Base-by-base conservation (phyloP, 2,113 vertebrate genomes). In the Sialia sialis region DNA sequence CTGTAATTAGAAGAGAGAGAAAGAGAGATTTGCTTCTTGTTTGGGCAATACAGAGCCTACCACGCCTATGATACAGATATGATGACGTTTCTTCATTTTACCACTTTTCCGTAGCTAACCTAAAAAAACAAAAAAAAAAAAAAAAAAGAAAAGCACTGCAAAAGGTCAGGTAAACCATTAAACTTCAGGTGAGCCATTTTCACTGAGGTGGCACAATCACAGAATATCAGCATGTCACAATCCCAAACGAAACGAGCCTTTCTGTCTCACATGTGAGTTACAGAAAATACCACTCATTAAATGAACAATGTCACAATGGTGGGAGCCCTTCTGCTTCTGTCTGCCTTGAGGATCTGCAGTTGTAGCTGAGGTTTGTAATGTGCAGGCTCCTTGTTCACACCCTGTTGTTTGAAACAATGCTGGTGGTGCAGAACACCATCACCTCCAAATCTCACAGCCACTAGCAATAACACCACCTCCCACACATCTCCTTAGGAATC, bases 231-330 rank as follows among this genome's bases (percentile, higher is more conserved):
- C 59, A 77, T 6, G 51, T 49, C 4, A 81, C 18, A 62, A 0
- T n/a, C 29, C 51, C 68, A 46, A 51, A 59, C 3, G 7, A 48
- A 87, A 43, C 0, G 1, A 48, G 41, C 26, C 54, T 75, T 72
- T 49, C 32, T 56, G 8, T 39, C 48, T 76, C 66, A 39, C 0
- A 0, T 6, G 15, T 30, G 21, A 74, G 23, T 52, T 52, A 58
- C 0, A 60, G 64, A 51, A 86, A 86, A 51, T 4, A 39, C 5
- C 59, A 19, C 36, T 54, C 20, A 54, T 64, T 51, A 82, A 67
- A 29, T 6, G 15, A 62, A 54, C 0, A 0, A 20, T 2, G 1
- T 19, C 6, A 2, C 4, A 21, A 39, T 0, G 20, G 48, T 34
- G 32, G 43, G 25, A 90, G 29, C n/a, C 32, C 36, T 83, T 36